Percentiles rank a stretch among this genome's conserved stretches.
Conservation (phyloP, 2,797 vertebrate genomes). For the Catostomus latipinnis region DNA sequence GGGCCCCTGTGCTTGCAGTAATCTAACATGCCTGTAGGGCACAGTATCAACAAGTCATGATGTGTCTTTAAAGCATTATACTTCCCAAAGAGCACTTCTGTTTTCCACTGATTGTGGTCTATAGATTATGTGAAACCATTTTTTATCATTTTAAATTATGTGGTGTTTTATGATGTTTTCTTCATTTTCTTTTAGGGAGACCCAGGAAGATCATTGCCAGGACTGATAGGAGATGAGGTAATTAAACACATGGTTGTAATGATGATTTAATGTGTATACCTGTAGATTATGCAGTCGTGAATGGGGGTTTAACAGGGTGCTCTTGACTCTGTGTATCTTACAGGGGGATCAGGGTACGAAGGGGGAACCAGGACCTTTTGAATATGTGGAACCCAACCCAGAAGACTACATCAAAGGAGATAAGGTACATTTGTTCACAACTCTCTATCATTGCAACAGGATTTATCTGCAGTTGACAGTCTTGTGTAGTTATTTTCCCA, state of each 20-base stretch:
- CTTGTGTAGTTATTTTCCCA: not conserved
- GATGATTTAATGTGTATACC: not conserved
- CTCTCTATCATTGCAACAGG: too few relatives aligned
- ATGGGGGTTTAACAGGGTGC: not conserved
- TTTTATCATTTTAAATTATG: not conserved
- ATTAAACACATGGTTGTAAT: not conserved
- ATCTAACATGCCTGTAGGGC: not conserved
- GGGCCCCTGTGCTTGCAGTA: not conserved
- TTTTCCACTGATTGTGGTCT: not conserved
- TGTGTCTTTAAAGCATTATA: not conserved
- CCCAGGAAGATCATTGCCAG: constrained; percentile 28
- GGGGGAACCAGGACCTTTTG: constrained; percentile 33
- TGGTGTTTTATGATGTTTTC: not conserved
- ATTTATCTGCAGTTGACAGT: not conserved
- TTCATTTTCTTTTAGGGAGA: constrained; percentile 20
- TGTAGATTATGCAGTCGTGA: not conserved
- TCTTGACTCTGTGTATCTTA: not conserved
- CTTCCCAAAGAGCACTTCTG: not conserved
- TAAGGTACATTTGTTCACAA: not conserved
- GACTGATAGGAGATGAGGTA: constrained; percentile 35
- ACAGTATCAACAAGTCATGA: not conserved
- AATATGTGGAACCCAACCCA: constrained; percentile 34
- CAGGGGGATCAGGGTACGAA: not conserved
- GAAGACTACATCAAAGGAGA: constrained; percentile 34
- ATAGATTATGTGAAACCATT: not conserved